Evolutionary conservation across 2,888 invertebrate genomes (phyloP), one percentile per base, ranked within the genome.

Genomic region (Omphaloscelis lunosa): DNA sequence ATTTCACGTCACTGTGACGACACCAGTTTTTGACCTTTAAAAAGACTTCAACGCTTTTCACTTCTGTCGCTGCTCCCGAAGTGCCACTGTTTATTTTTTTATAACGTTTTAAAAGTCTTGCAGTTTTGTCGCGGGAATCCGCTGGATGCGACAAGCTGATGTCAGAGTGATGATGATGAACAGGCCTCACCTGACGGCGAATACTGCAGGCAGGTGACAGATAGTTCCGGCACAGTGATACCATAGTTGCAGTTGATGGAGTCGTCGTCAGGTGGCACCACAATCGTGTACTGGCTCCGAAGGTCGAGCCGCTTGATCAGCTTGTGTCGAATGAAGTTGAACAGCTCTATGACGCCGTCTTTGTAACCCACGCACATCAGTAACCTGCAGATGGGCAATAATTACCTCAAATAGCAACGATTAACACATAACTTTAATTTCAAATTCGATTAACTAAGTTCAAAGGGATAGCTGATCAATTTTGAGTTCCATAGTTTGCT

Each of bases 111-210:
- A 61, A 61, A 61, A n/a, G n/a, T 27, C 58, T 29, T 58, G 27
- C 27, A 27, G 12, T 2, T 17, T 15, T 27, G 27, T 58, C 58
- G 58, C 58, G 29, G 11, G 20, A 29, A 61, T 20, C 9, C 9
- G 23, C 34, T 29, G 29, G 5, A n/a, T 63, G n/a, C 39, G n/a
- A 63, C 39, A n/a, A 63, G 9, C n/a, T 6, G 6, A 41, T 39
- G 8, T 8, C 15, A 3, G 17, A 34, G 34, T 17, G 0, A n/a
- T n/a, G 34, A 68, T 8, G 39, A 59, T 12, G 7, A n/a, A 20
- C 4, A n/a, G 7, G n/a, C 15, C 29, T 83, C 88, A 97, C 97
- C 97, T 92, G 96, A 95, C 0, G 97, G 97, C 0, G 97, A 97
- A 91, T 97, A 97, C 89, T 97, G 96, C 5, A 97, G 87, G 73